These are phyloP conservation scores for Misgurnus anguillicaudatus DNA, from an alignment of 2,113 vertebrate species.

Conservation along the genomic window DNA sequence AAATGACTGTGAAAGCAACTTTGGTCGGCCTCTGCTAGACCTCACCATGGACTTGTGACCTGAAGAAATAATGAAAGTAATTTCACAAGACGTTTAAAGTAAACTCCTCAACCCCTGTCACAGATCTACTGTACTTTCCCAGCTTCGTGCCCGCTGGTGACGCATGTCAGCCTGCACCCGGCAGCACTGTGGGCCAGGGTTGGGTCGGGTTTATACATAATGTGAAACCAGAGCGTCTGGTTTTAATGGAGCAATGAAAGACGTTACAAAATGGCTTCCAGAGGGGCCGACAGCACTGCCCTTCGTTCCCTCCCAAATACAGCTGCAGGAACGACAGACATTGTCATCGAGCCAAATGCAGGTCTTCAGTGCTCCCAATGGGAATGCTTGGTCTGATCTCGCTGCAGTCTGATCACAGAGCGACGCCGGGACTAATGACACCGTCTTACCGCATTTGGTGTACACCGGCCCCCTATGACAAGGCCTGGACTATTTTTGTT, in stretches of 20 bases:
- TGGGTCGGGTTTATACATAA: constrained; percentile 31
- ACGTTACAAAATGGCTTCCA: constrained; percentile 35
- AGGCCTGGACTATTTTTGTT: constrained; percentile 27
- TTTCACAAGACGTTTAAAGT: neutral
- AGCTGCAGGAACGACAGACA: constrained; percentile 37
- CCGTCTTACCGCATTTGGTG: constrained; percentile 17
- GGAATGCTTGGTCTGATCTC: constrained; percentile 5
- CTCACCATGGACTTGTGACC: constrained; percentile 15
- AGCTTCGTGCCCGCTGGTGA: constrained; percentile 21
- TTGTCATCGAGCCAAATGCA: constrained; percentile 1
- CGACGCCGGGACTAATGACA: constrained; percentile 33
- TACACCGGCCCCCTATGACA: neutral
- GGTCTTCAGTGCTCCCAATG: constrained; percentile 23
- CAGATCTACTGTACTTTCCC: constrained; percentile 39
- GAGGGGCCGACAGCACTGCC: constrained; percentile 29
- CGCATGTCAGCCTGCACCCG: neutral
- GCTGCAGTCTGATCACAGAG: constrained; percentile 35
- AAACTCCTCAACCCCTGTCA: constrained; percentile 35
- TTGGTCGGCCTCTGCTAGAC: neutral
- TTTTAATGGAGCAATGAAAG: constrained; percentile 52
- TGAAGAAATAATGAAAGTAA: neutral
- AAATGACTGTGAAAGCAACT: neutral
- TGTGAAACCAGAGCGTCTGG: constrained; percentile 37
- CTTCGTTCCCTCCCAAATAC: constrained; percentile 38
- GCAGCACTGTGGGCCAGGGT: constrained; percentile 13